Conservation (phyloP, 1,140 invertebrate species). For the Drosophila ercepeae region DNA sequence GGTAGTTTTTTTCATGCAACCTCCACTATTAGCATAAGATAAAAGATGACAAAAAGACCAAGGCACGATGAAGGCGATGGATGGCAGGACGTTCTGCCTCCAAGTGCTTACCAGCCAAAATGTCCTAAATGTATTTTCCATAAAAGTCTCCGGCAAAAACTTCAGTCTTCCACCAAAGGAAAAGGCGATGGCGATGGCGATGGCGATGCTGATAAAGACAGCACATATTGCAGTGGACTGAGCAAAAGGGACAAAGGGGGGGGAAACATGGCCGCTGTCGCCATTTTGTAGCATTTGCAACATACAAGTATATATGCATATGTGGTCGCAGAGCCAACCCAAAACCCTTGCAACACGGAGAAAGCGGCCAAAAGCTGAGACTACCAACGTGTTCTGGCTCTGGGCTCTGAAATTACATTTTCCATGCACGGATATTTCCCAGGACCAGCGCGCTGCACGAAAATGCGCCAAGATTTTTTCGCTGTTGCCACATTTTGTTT, state of each 20-base stretch:
- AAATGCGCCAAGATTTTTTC: slow-evolving; percentile 71
- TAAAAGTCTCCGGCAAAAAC: slow-evolving; percentile 67
- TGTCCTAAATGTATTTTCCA: slow-evolving; percentile 73
- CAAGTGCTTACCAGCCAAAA: slow-evolving; percentile 51
- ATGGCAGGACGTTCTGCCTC: slow-evolving; percentile 18
- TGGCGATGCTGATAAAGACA: slow-evolving; percentile 75
- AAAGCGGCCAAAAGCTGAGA: slow-evolving; percentile 20
- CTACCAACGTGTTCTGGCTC: slow-evolving; percentile 63
- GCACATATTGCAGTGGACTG: slow-evolving; percentile 44
- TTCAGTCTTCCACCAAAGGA: slow-evolving; percentile 9
- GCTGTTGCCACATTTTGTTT: slow-evolving; percentile 39
- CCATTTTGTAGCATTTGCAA: slow-evolving; percentile 79
- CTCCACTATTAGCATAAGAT: slow-evolving; percentile 78
- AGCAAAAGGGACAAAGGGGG: slow-evolving; percentile 18
- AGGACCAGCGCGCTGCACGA: slow-evolving; percentile 66
- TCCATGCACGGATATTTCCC: slow-evolving; percentile 71
- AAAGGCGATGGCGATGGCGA: slow-evolving; percentile 49
- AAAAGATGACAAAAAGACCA: slow-evolving; percentile 58
- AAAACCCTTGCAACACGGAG: slow-evolving; percentile 3
- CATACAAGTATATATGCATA: slow-evolving; percentile 63
- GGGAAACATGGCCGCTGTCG: slow-evolving; percentile 62
- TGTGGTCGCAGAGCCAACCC: slow-evolving; percentile 28
- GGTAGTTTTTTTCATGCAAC: slow-evolving; percentile 60
- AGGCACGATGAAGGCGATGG: neutral
- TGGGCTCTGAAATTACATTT: slow-evolving; percentile 78